Evolutionary conservation across 2,797 vertebrate genomes (phyloP), one percentile per base, ranked within the genome.

Genomic region (Sus cebifrons): DNA sequence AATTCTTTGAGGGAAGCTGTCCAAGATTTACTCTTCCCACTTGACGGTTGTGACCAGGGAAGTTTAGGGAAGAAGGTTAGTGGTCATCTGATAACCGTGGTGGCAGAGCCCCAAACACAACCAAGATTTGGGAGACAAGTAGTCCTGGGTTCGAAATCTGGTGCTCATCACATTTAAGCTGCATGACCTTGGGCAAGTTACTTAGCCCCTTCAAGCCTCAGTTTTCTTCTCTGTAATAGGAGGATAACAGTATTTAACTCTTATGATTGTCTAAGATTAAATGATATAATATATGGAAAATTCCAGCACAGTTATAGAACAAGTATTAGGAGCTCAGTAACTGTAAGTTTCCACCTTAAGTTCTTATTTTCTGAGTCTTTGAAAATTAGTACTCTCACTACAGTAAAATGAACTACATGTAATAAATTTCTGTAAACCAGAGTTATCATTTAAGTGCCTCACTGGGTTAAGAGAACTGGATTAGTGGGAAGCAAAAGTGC

Each of bases 391-490:
- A 74, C n/a, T 83, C 67, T 86, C 20, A 62, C 40, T 89, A 40
- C 17, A 92, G n/a, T 96, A 89, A 89, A 91, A 60, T 95, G 65
- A 86, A 67, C 44, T 89, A 44, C 2, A 77, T 70, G 16, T 44
- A 65, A 62, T 91, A 92, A 84, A 91, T 96, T 79, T 17, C 36
- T 86, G 0, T 89, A 85, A 84, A 78, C 49, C 27, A 73, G 40
- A 81, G n/a, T 96, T 96, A 49, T 93, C 11, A 40, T 92, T 91
- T 90, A 85, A 84, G 82, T 85, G 77, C 32, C 62, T 94, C 23
- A 62, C 0, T 92, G 40, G 60, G 13, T 95, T 96, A 89, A 89
- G 64, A 96, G 64, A 94, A 94, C 70, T 94, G 25, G 18, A 32
- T 91, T 91, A 68, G 58, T 79, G 40, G 44, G 56, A 96, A 91